These are phyloP conservation scores for Lophotriccus pileatus DNA, from an alignment of 2,797 vertebrate species.

Conservation along the genomic window DNA sequence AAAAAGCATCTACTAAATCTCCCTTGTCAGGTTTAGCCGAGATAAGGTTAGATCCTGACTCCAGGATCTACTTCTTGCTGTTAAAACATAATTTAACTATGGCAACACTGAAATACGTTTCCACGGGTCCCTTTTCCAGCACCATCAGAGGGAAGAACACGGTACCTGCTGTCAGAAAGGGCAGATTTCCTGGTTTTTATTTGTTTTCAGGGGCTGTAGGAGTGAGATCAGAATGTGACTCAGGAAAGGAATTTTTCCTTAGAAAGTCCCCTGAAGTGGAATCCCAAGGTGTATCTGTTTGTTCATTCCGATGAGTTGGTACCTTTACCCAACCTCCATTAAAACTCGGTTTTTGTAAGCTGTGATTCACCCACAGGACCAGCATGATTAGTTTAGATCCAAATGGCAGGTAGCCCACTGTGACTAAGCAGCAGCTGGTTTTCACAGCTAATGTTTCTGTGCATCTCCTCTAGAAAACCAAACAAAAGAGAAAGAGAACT, in stretches of 20 bases:
- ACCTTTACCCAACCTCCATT: not conserved
- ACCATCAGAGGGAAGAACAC: accelerated
- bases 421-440: not conserved
- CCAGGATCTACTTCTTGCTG: not conserved
- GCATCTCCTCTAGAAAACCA: not conserved
- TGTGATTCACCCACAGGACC: not conserved
- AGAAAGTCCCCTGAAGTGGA: not conserved
- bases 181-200: not conserved
- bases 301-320: not conserved
- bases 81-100: not conserved
- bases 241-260: not conserved
- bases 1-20: not conserved
- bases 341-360: not conserved
- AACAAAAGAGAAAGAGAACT: not conserved
- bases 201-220: not conserved
- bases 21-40: not conserved
- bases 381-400: not conserved
- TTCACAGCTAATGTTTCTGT: not conserved
- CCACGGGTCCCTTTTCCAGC: not conserved
- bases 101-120: not conserved
- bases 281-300: not conserved
- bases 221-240: not conserved
- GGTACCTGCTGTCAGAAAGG: not conserved
- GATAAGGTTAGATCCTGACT: not conserved
- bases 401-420: not conserved